Base-by-base conservation (phyloP, 1,140 invertebrate genomes). In the Orussus abietinus region DNA sequence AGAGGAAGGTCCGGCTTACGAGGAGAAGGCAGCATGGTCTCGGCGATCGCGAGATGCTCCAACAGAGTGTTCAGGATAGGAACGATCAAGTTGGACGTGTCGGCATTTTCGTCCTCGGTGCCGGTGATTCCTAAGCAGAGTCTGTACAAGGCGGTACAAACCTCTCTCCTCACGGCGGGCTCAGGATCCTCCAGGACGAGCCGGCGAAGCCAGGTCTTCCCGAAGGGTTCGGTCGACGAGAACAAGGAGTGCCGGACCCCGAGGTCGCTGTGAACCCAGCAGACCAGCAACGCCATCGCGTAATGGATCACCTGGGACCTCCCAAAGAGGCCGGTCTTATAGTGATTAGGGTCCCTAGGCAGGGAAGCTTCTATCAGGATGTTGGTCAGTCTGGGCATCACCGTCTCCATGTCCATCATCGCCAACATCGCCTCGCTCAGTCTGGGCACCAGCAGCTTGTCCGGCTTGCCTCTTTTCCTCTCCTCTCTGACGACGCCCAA, bases 271-370 rank as follows among this genome's bases (percentile, higher is more conserved):
- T 88, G 88, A 3, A 87, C 83, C 83, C 88, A 88, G 13, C 86
- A 90, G 2, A 90, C 86, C 5, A 92, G 67, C 7, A 92, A 69
- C 3, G 85, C 83, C 81, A 91, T 83, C 2, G 86, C 81, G 51
- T 87, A 89, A 58, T 90, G 87, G 4, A 92, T 71, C 35, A 88
- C 84, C 64, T 90, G 88, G 1, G 89, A 85, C 44, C 90, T 74
- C 4, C 89, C 88, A 80, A 88, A 92, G 48, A 92, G 84, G 6
- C 89, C 88, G 39, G 89, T 92, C 59, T 90, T 89, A 46, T 91
- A 89, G 46, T 84, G 80, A 66, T 85, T 85, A 1, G 84, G 85
- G 66, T 92, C 84, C 37, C 84, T 76, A 0, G 85, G 79, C 28
- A 83, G 72, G 0, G 87, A 87, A 14, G 90, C 88, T 70, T 93